Base-by-base conservation (phyloP, 1,140 invertebrate species). In the Drosophila kanapiae region DNA sequence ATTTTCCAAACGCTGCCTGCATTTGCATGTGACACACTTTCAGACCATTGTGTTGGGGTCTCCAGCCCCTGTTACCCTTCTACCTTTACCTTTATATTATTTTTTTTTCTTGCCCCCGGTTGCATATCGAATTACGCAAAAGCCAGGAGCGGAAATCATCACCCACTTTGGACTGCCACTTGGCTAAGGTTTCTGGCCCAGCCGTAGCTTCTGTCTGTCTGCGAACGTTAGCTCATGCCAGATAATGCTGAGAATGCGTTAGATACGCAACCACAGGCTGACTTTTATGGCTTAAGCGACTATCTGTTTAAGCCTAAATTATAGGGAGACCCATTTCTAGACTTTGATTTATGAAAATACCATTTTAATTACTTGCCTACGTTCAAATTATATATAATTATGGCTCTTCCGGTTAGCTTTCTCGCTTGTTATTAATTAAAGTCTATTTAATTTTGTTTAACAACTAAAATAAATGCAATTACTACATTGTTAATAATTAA, bases 11-110 rank as follows among this genome's bases (percentile, higher is more conserved):
- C 56, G 69, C 29, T 72, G 61, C n/a, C 68, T 87, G 80, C 80
- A 87, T 88, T 87, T 88, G 84, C 84, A 87, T 88, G 72, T 87
- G 84, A 87, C 84, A 87, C 84, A 87, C 84, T 84, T 87, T 88
- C 43, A 45, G 45, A 56, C 54, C 62, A 70, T 79, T 86, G 70
- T 83, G 65, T 65, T 43, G 11, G 33, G 61, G 35, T 42, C 54
- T 13, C 48, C 33, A 14, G 18, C 49, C 27, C 11, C 58, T 16
- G 11, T 31, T 35, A 23, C 40, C 18, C 5, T 31, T 38, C 6
- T 7, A 16, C 13, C 31, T 75, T 10, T 16, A 7, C 27, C 9
- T 29, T 51, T 27, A 11, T 13, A 10, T 47, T 16, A 18, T 6
- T 47, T 65, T 57, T 72, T 14, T 40, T 29, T 51, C 40, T 40